Percentiles rank a stretch among this genome's conserved stretches.
phyloP scores from a whole-genome alignment of 2,113 vertebrate genomes.

The Aythya baeri region DNA sequence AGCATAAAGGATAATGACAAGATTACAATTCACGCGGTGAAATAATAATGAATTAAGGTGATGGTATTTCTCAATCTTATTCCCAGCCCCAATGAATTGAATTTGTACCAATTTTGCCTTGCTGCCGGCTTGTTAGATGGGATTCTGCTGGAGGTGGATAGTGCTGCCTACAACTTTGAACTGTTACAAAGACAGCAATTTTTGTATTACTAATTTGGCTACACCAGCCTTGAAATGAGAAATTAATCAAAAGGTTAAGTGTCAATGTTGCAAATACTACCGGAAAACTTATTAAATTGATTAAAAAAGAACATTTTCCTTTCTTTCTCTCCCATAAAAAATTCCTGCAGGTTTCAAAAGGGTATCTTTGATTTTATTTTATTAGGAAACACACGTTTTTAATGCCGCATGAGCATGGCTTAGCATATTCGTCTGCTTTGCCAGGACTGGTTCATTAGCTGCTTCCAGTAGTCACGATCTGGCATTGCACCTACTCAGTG shows the following conservation, averaged over 20 bases:
- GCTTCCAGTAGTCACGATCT: not conserved
- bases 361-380: not conserved
- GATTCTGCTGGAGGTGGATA: not conserved
- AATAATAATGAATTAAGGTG: slow-evolving; percentile 49
- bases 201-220: not conserved
- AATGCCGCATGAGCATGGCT: not conserved
- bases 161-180: not conserved
- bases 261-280: not conserved
- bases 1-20: slow-evolving; percentile 30
- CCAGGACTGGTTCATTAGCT: not conserved
- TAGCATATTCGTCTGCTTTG: not conserved
- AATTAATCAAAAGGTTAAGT: not conserved
- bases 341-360: not conserved
- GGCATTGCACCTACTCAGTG: not conserved
- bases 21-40: slow-evolving; percentile 16
- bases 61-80: slow-evolving; percentile 17
- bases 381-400: not conserved
- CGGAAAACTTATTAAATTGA: not conserved
- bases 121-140: not conserved
- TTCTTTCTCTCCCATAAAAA: not conserved
- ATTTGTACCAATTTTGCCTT: not conserved
- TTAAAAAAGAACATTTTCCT: not conserved
- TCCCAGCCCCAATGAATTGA: slow-evolving; percentile 9
- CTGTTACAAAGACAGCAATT: not conserved
- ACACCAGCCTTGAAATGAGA: not conserved